Conservation (phyloP, 2,797 vertebrate species). For the Botia almorhae region DNA sequence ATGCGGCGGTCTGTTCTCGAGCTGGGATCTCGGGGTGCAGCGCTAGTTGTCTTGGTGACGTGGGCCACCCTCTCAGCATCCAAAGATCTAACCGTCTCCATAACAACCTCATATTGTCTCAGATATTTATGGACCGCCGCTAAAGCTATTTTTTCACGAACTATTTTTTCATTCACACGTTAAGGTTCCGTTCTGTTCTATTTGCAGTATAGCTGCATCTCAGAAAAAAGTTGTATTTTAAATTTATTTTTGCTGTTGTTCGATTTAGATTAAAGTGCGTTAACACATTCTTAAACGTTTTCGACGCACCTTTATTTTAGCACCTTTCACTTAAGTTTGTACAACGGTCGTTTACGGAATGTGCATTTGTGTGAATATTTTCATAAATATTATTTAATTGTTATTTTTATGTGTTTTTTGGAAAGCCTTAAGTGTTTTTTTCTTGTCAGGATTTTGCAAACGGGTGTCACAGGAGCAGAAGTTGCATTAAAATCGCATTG, state of each 20-base stretch:
- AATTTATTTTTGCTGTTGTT: neutral
- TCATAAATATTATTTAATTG: too few relatives aligned
- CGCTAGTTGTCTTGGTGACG: conserved; percentile 58
- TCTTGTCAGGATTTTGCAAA: neutral
- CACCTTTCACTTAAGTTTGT: neutral
- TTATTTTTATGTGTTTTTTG: too few relatives aligned
- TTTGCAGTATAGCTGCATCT: neutral
- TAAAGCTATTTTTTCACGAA: conserved; percentile 20
- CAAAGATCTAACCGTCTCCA: conserved; percentile 59
- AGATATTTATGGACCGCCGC: conserved; percentile 56
- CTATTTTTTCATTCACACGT: conserved; percentile 2
- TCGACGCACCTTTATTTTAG: neutral
- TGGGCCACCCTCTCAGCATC: conserved; percentile 58
- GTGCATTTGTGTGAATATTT: too few relatives aligned
- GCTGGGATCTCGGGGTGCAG: conserved; percentile 46
- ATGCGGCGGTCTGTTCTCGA: conserved; percentile 33
- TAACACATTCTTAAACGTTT: neutral
- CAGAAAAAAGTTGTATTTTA: neutral
- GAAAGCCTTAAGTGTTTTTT: too few relatives aligned
- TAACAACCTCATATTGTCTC: conserved; percentile 58
- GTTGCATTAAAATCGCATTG: too few relatives aligned
- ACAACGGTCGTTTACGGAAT: neutral
- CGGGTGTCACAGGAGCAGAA: neutral
- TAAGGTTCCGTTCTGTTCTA: neutral
- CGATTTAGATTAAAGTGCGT: neutral